Evolutionary conservation across 2,888 invertebrate species (phyloP), one percentile per base, ranked within the genome.

Genomic region (Xylota sylvarum): DNA sequence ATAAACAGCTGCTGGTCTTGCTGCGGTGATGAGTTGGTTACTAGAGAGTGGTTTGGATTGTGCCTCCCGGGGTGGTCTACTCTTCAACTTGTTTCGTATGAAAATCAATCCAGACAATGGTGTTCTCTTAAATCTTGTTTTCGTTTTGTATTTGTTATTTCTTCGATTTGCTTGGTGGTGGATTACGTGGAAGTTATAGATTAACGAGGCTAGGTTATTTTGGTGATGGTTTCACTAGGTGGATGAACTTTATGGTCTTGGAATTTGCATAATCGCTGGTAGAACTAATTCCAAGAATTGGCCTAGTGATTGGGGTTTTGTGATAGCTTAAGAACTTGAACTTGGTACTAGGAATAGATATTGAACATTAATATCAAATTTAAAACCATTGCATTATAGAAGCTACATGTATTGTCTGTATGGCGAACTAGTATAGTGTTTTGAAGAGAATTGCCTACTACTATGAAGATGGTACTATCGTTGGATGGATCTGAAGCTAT

Each of bases 51-150:
- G 52, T 67, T 37, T 67, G 14, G 17, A n/a, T 80, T 80, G 58
- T 48, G 50, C 37, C 58, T 19, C 48, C 30, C 48, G 12, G 70
- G 46, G 48, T 67, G 27, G 58, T 60, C 52, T 60, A 27, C 76
- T 65, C 64, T 76, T 76, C 27, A 55, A 43, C 19, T 64, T 79
- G 35, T 64, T 46, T 52, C 37, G 5, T 23, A 2, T 5, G 7
- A 30, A 23, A 23, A 17, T 27, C 10, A 55, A 35, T 52, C 52
- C 50, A 60, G 17, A 48, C 46, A 48, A 62, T 32, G 19, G 37
- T 60, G 35, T n/a, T 82, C 76, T 76, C 76, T 76, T 64, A 82
- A 76, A 82, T 76, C 48, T 48, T 43, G 81, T 76, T 73, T 72
- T 37, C 7, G 10, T 7, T 37, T 62, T 10, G 17, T 27, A 43